phyloP scores from a whole-genome alignment of 2,888 invertebrate species.

The Tryphoninae sp. region DNA sequence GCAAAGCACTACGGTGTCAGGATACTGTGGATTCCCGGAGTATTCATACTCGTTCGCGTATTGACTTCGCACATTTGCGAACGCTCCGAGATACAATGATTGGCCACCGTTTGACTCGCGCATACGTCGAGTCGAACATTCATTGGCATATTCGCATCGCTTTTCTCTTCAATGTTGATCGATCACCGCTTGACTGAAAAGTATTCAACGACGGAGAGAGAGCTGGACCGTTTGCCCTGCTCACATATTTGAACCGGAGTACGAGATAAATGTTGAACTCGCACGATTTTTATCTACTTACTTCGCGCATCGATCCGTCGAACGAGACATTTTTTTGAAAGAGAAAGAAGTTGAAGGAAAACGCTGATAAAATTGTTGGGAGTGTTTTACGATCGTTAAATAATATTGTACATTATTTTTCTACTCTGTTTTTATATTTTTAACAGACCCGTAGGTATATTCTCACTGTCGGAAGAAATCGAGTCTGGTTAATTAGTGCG shows the following conservation, averaged over 20 bases:
- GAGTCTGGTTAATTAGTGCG: background rate
- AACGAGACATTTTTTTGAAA: background rate
- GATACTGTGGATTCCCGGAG: conserved; percentile 8
- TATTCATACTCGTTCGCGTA: conserved; percentile 24
- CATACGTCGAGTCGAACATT: background rate
- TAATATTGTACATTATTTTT: no score
- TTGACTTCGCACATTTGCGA: conserved; percentile 22
- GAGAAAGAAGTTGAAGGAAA: no score
- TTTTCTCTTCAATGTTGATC: background rate
- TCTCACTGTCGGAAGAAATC: background rate
- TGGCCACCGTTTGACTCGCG: background rate
- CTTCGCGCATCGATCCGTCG: background rate
- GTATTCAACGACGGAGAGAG: background rate
- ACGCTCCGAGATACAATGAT: conserved; percentile 11
- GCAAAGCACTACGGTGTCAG: conserved; percentile 29
- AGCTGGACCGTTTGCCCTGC: background rate
- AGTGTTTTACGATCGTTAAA: no score
- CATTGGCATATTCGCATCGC: background rate
- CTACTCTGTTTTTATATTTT: no score
- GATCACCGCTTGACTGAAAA: background rate
- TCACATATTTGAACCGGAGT: background rate
- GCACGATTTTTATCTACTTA: conserved; percentile 32
- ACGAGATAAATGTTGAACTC: conserved; percentile 25
- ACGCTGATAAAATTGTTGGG: no score
- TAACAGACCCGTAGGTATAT: no score